Base-by-base conservation (phyloP, 2,113 vertebrate genomes). In the Ardeotis arabs region DNA sequence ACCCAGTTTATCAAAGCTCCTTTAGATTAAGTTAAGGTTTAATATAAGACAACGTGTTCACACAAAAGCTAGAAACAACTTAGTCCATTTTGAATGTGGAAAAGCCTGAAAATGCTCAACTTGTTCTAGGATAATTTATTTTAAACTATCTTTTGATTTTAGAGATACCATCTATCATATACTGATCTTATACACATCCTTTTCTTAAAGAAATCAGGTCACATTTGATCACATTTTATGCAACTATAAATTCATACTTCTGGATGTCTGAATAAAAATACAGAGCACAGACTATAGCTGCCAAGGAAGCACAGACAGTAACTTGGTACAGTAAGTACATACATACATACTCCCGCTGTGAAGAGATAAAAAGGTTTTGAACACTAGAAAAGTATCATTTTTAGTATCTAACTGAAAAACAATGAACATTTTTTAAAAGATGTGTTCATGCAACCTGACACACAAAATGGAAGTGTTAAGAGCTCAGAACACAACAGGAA, bases 391-490 rank as follows among this genome's bases (percentile, higher is more conserved):
- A 37, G 4, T 2, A 27, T 12, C 5, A 58, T 21, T 62, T 69
- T 8, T 6, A 56, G 35, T 14, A 27, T 33, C 12, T 15, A 63
- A 33, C 39, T n/a, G 20, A 52, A 79, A 52, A 88, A 16, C 37
- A 56, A 45, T 4, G 7, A 37, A 16, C 13, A 7, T 8, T 31
- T 37, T 50, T 50, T 23, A 23, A 50, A 50, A 50, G 49, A 50
- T 50, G 50, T 52, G 8, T 33, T 89, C 2, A 0, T 11, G 27
- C 53, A 64, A 33, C 37, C 27, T 33, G 13, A 68, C 21, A 44
- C 24, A 25, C 17, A 78, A 37, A 25, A 6, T 2, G 14, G 6
- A 55, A 35, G 21, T 0, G 0, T 44, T 52, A 63, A 53, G 44
- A 84, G 28, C 44, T 69, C 63, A 70, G 21, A 84, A 47, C 11